Conservation (phyloP, 2,888 invertebrate species). For the Chrysolina americana region DNA sequence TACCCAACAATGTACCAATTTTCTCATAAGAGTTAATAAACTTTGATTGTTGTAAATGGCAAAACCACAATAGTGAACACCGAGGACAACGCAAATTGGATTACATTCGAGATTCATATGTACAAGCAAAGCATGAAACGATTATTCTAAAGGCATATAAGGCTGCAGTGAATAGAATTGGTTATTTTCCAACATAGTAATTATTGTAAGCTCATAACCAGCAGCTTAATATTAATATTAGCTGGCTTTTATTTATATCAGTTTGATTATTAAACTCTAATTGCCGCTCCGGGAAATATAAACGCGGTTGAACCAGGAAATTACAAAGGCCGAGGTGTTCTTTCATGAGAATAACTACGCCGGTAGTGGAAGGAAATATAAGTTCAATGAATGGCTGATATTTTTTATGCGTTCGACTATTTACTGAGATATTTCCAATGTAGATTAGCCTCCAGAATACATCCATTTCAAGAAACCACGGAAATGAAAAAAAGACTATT, state of each 20-base stretch:
- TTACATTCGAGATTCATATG: neutral
- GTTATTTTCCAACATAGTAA: conserved; percentile 2
- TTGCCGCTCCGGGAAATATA: conserved; percentile 3
- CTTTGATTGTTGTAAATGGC: neutral
- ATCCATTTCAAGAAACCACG: too few relatives aligned
- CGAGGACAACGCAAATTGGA: neutral
- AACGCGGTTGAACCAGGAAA: conserved; percentile 2
- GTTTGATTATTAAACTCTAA: conserved; percentile 11
- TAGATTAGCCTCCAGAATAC: too few relatives aligned
- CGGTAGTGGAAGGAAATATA: too few relatives aligned
- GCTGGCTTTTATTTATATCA: neutral
- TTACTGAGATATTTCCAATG: too few relatives aligned
- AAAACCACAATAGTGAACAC: neutral
- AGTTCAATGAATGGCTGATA: too few relatives aligned
- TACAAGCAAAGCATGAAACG: conserved; percentile 6
- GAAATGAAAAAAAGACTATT: too few relatives aligned
- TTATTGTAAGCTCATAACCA: conserved; percentile 2
- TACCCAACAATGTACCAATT: too few relatives aligned
- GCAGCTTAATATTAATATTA: conserved; percentile 14
- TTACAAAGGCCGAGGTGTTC: neutral
- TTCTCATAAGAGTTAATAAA: neutral
- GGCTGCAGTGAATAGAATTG: neutral
- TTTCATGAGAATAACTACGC: neutral
- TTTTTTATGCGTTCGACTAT: too few relatives aligned
- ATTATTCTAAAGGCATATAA: neutral